Evolutionary conservation across 2,113 vertebrate genomes (phyloP).

Genomic region (Oryzias curvinotus): DNA sequence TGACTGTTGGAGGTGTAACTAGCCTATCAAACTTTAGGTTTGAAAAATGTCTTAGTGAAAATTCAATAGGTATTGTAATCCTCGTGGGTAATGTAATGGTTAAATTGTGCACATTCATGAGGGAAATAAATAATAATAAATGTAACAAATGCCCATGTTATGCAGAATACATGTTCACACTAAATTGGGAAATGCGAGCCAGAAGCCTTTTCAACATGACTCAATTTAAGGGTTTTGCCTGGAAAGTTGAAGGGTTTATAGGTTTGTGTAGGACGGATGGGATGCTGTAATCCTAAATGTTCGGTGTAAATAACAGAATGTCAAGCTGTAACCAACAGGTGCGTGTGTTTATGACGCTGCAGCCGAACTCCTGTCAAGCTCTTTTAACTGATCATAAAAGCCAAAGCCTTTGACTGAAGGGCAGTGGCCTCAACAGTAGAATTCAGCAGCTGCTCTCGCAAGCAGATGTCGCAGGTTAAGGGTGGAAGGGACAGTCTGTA

Average conservation of each 20-base stretch:
- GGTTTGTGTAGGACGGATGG: not conserved
- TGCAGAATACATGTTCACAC: not conserved
- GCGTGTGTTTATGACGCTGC: constrained; percentile 3
- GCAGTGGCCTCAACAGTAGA: not conserved
- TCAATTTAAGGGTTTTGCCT: not conserved
- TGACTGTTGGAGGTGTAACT: no score
- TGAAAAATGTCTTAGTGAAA: no score
- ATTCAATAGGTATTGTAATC: no score
- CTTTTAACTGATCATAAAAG: constrained; percentile 12
- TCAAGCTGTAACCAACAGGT: not conserved
- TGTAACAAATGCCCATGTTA: not conserved
- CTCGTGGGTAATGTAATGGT: no score
- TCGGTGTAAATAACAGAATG: constrained; percentile 8
- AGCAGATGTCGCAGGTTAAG: constrained; percentile 22
- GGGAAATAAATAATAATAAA: not conserved
- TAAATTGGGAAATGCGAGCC: constrained; percentile 2
- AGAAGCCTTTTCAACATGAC: not conserved
- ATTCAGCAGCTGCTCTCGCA: constrained; percentile 18
- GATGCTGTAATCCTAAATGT: constrained; percentile 4
- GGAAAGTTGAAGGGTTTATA: constrained; percentile 6
- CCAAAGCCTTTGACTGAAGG: constrained; percentile 7
- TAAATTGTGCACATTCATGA: not conserved
- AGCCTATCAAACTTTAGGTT: no score
- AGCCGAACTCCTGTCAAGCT: constrained; percentile 1
- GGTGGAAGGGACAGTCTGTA: not conserved